These are phyloP conservation scores for Amblyjoppa proteus DNA, from an alignment of 2,888 invertebrate genomes.

Conservation along the genomic window DNA sequence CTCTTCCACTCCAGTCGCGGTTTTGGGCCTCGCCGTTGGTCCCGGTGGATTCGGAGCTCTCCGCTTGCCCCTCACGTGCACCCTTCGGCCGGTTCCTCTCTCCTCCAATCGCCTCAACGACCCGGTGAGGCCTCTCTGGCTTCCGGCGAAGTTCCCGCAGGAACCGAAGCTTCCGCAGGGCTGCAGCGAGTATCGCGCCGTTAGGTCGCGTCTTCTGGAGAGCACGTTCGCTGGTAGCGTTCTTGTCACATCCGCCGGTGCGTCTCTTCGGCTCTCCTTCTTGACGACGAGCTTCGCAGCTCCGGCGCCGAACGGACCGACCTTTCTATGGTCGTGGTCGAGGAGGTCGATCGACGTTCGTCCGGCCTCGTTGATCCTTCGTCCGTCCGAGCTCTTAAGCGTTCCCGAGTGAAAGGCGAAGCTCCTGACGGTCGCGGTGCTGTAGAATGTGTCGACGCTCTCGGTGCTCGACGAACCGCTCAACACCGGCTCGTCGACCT, in stretches of 20 bases:
- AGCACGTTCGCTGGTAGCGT: constrained; percentile 78
- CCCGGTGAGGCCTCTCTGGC: constrained; percentile 67
- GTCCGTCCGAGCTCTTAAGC: constrained; percentile 81
- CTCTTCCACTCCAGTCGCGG: constrained; percentile 75
- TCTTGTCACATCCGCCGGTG: constrained; percentile 66
- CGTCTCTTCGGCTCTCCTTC: not conserved
- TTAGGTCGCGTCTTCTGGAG: constrained; percentile 75
- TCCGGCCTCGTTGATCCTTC: constrained; percentile 75
- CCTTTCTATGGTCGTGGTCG: constrained; percentile 59
- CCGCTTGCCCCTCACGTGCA: constrained; percentile 92
- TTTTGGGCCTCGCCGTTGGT: constrained; percentile 66
- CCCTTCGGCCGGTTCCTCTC: constrained; percentile 87
- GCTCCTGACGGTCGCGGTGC: constrained; percentile 90
- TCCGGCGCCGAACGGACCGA: constrained; percentile 80
- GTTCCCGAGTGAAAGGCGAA: constrained; percentile 89
- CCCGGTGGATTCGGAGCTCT: constrained; percentile 90
- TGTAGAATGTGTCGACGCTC: constrained; percentile 90
- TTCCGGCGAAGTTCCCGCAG: constrained; percentile 76
- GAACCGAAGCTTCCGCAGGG: constrained; percentile 75
- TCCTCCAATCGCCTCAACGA: constrained; percentile 82
- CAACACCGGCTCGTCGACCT: constrained; percentile 64
- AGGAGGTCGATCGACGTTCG: constrained; percentile 70
- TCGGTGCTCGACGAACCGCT: constrained; percentile 86
- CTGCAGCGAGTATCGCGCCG: constrained; percentile 80
- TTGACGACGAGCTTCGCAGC: constrained; percentile 75